These are phyloP conservation scores for Pegoplata infirma DNA, from an alignment of 2,888 invertebrate species.

Conservation along the genomic window DNA sequence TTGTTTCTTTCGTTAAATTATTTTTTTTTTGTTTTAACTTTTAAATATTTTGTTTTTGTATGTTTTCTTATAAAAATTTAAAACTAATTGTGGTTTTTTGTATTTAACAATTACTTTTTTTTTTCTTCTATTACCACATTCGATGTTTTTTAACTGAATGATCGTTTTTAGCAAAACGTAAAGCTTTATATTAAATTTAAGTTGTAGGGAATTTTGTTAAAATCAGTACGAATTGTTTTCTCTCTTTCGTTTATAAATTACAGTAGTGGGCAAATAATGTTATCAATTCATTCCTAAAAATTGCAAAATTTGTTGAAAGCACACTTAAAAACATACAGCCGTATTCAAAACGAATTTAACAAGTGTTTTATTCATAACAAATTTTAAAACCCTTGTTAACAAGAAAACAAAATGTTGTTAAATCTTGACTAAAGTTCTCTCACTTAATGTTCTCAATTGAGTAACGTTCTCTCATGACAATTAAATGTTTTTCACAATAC, in stretches of 20 bases:
- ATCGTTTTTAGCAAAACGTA: conserved; percentile 29
- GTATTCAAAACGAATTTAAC: too few species aligned
- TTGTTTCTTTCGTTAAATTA: neutral
- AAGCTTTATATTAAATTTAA: conserved; percentile 56
- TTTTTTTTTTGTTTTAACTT: neutral
- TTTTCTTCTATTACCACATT: conserved; percentile 45
- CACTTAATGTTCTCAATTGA: too few species aligned
- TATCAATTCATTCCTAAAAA: too few species aligned
- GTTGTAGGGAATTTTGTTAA: conserved; percentile 16
- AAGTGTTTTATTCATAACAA: too few species aligned
- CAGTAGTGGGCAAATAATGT: neutral
- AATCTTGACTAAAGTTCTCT: too few species aligned
- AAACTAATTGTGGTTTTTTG: conserved; percentile 9
- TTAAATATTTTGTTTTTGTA: neutral
- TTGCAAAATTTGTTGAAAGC: too few species aligned
- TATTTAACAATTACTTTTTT: neutral
- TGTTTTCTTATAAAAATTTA: neutral
- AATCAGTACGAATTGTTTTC: conserved; percentile 34
- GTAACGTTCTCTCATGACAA: too few species aligned
- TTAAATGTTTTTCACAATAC: too few species aligned
- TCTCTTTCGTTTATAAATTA: neutral
- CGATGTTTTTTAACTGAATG: conserved; percentile 54
- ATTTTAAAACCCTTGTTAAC: too few species aligned
- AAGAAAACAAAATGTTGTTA: too few species aligned
- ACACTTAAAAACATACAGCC: too few species aligned